Evolutionary conservation across 1,140 invertebrate species (phyloP), one percentile per base, ranked within the genome.

Genomic region (Zeugodacus cucurbitae): DNA sequence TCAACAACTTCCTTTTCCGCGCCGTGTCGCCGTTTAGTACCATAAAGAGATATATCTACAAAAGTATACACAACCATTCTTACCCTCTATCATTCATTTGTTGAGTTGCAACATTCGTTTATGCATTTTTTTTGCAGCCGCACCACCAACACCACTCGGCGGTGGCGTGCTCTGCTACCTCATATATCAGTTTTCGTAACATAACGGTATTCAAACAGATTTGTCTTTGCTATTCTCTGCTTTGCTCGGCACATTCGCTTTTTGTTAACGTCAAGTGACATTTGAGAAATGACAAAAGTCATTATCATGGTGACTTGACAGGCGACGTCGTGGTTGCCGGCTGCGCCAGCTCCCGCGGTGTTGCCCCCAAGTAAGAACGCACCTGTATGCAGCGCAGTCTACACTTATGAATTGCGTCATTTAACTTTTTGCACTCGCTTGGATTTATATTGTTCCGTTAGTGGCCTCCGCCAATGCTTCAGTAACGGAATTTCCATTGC

Each of bases 281-380:
- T 86, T 86, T 86, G 57, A 86, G 74, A 86, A 86, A 86, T 86
- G 85, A 86, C 85, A 86, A 86, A 86, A 86, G 85, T 86, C 85
- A 86, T 86, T 86, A 59, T 86, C 85, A 86, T 48, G 85, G 85
- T 59, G 85, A 86, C 29, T 86, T 86, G 85, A 86, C 85, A 86
- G 85, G 48, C 85, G 85, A 58, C 85, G 29, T 22, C 26, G 57
- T 29, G 14, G n/a, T 59, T 54, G 29, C 48, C 32, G 22, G 11
- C 32, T 32, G 14, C 37, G 37, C 22, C 7, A 2, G 6, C 70
- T 17, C 34, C 20, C 67, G 67, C 67, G 67, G 67, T 74, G 32
- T 74, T 10, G 8, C 41, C 44, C 44, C 11, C 41, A 82, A 48
- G 41, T 41, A 20, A n/a, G n/a, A n/a, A 41, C 74, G 44, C 74